These are phyloP conservation scores for Hyles euphorbiae DNA, from an alignment of 1,140 invertebrate species.

Conservation along the genomic window DNA sequence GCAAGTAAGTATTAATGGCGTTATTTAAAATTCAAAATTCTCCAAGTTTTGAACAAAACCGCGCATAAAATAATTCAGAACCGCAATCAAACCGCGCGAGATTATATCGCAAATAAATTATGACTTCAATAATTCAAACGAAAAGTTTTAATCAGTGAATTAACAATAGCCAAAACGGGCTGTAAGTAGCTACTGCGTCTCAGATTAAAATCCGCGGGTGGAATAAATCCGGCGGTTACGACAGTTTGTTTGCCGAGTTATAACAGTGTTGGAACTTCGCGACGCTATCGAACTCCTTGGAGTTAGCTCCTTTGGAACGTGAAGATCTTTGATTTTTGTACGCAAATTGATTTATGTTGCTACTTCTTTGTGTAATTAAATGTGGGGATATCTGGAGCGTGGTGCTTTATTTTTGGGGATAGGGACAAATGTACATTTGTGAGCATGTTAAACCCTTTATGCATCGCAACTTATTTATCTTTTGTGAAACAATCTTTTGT, in stretches of 20 bases:
- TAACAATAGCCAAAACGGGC: conserved; percentile 9
- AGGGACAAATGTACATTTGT: too few species aligned
- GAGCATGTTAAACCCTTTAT: too few species aligned
- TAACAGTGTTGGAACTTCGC: conserved; percentile 43
- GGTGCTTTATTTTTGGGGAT: too few species aligned
- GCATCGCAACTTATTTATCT: too few species aligned
- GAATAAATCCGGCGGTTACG: conserved; percentile 53
- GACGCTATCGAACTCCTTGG: background rate
- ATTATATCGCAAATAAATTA: conserved; percentile 7
- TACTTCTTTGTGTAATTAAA: background rate
- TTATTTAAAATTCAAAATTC: background rate
- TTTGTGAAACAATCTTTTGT: too few species aligned
- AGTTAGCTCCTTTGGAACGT: background rate
- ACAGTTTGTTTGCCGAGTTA: conserved; percentile 47
- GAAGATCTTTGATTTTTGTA: background rate
- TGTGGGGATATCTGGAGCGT: too few species aligned
- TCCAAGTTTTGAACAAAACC: too few species aligned
- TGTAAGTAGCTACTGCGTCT: conserved; percentile 6
- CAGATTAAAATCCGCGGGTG: conserved; percentile 49
- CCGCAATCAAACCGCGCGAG: background rate
- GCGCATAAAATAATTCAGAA: too few species aligned
- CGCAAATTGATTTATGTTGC: background rate
- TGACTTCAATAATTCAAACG: conserved; percentile 13
- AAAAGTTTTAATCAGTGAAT: conserved; percentile 21
- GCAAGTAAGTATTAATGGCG: background rate